These are phyloP conservation scores for Lithosia quadra DNA, from an alignment of 2,888 invertebrate genomes.

Conservation along the genomic window DNA sequence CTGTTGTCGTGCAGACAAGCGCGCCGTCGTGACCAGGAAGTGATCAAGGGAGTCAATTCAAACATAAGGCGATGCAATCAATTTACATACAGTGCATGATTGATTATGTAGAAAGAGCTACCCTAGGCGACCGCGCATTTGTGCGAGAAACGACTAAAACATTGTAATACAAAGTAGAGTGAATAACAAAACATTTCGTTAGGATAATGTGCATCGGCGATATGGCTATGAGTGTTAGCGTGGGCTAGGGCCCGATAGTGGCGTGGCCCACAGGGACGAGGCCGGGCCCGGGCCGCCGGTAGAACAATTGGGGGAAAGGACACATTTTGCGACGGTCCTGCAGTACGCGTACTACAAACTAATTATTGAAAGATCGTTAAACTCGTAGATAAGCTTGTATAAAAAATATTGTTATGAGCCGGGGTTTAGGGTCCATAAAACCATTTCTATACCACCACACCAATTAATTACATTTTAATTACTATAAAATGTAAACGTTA, in stretches of 20 bases:
- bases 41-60: slow-evolving; percentile 10
- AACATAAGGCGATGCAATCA: not conserved
- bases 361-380: not conserved
- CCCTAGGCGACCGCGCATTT: not conserved
- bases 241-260: too few relatives aligned
- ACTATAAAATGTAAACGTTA: not conserved
- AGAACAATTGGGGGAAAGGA: not conserved
- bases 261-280: not conserved
- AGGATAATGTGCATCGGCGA: too few relatives aligned
- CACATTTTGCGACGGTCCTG: not conserved
- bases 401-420: not conserved
- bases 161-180: not conserved
- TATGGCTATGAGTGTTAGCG: too few relatives aligned
- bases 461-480: not conserved
- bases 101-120: not conserved
- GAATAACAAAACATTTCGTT: not conserved
- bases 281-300: too few relatives aligned
- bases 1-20: slow-evolving; percentile 27
- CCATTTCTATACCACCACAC: not conserved
- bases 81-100: not conserved
- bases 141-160: not conserved
- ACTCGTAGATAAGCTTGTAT: not conserved
- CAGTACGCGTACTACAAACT: not conserved
- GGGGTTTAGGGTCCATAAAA: not conserved
- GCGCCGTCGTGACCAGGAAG: slow-evolving; percentile 42